Base-by-base conservation (phyloP, 1,140 invertebrate species). In the Melanaphis sacchari region DNA sequence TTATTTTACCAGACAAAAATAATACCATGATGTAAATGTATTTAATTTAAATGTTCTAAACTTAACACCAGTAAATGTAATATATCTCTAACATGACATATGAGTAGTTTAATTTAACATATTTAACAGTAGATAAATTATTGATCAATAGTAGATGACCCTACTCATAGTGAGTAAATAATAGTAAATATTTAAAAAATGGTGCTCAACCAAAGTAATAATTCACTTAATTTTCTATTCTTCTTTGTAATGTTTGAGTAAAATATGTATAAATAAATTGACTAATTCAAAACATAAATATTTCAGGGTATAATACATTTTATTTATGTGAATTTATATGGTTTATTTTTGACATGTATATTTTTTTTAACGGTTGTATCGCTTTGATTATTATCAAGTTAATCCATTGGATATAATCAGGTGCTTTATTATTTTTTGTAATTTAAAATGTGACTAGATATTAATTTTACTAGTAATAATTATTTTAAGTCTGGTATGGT, bases 281-380 rank as follows among this genome's bases (percentile, higher is more conserved):
- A 52, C 22, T 89, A 40, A 52, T 54, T 38, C 36, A 59, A 54
- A 66, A 90, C 24, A 22, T 49, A 81, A 43, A 82, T 38, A 81
- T 91, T 91, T 46, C 90, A 91, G 90, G 90, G 90, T 91, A 82
- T n/a, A 36, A 36, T 91, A 81, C 66, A 81, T 91, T 91, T 41
- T 66, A 81, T 91, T 91, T 91, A 43, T n/a, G 41, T 76, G 59
- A 43, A 76, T 26, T 41, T 31, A 3, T 90, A 59, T 26, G 15
- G 11, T 90, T 52, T 90, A 40, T 43, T 91, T 91, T 91, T 81
- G n/a, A 76, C 18, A n/a, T 76, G 21, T 91, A 36, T 43, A 36
- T 90, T 54, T 52, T 41, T n/a, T 90, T 81, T 24, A 49, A 91
- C 11, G 41, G 41, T 81, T 76, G 38, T 91, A 91, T 43, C 66